Percentiles rank a stretch among this genome's conserved stretches.
phyloP scores from a whole-genome alignment of 2,113 vertebrate species.

The Meriones unguiculatus region DNA sequence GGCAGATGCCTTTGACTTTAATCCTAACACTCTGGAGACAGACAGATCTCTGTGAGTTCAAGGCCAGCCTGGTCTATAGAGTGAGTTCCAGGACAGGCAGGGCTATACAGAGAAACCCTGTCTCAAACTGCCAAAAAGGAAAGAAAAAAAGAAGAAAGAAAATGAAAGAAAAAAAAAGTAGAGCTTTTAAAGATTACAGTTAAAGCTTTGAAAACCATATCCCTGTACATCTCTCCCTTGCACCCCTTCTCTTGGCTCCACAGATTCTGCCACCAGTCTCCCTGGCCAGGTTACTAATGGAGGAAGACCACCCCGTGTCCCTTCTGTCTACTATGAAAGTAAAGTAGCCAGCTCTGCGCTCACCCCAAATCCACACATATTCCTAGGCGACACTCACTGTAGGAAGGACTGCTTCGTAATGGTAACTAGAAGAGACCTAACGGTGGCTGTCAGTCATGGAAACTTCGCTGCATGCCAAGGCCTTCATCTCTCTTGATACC shows the following conservation, averaged over 20 bases:
- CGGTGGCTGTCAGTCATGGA: conserved; percentile 15
- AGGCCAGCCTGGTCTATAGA: neutral
- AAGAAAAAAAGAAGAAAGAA: neutral
- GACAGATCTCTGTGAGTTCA: neutral
- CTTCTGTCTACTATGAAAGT: conserved; percentile 13
- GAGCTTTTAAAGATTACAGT: conserved; percentile 42
- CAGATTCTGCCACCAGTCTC: neutral
- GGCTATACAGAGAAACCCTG: neutral
- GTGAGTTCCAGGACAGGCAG: neutral
- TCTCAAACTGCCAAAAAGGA: neutral
- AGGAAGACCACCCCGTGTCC: neutral
- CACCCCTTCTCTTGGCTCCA: neutral
- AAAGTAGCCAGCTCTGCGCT: neutral
- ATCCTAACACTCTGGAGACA: neutral
- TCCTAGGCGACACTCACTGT: neutral
- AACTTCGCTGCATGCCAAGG: neutral
- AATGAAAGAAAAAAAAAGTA: neutral
- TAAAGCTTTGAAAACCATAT: neutral
- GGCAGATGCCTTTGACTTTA: neutral
- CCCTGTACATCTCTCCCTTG: neutral
- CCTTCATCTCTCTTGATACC: conserved; percentile 44
- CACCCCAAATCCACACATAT: neutral
- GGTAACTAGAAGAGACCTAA: conserved; percentile 36
- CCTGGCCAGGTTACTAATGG: neutral
- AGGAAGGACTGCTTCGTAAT: conserved; percentile 31